Percentiles rank a stretch among this genome's conserved stretches.
Evolutionary conservation across 2,113 vertebrate genomes (phyloP).

Genomic region (Embiotoca jacksoni): DNA sequence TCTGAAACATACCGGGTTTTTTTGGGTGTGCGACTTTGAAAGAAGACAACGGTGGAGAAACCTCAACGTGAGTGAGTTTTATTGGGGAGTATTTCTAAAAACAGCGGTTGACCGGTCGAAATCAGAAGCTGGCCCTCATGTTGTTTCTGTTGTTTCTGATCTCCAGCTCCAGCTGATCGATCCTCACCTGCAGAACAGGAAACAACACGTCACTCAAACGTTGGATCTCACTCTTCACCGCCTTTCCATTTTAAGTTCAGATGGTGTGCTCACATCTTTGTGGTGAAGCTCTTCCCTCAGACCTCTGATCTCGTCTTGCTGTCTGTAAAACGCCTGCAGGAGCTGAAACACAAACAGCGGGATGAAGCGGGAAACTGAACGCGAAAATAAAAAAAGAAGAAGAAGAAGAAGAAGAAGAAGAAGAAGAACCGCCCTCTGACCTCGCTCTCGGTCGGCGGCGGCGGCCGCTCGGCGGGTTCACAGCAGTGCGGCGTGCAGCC

Average conservation of each 20-base stretch:
- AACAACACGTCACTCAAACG: background rate
- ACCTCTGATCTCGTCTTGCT: conserved; percentile 90
- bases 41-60: too few species aligned
- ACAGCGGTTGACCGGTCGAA: background rate
- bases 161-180: conserved; percentile 88
- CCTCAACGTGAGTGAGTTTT: too few species aligned
- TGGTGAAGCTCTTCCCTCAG: conserved; percentile 87
- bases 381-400: too few species aligned
- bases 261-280: conserved; percentile 74
- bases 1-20: too few species aligned
- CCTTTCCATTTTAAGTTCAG: background rate
- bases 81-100: too few species aligned
- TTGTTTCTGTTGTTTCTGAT: conserved; percentile 82
- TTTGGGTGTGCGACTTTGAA: too few species aligned
- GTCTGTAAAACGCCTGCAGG: conserved; percentile 89
- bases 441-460: conserved; percentile 64
- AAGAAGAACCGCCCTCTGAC: conserved; percentile 10
- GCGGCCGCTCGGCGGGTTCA: conserved; percentile 68
- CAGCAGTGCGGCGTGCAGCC: conserved; percentile 69
- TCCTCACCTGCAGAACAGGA: conserved; percentile 70
- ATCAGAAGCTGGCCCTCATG: conserved; percentile 67
- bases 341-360: conserved; percentile 79
- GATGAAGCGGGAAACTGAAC: background rate
- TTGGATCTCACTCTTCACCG: background rate
- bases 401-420: too few species aligned